Conservation (phyloP, 2,888 invertebrate species). For the Chrysotoxum bicinctum region DNA sequence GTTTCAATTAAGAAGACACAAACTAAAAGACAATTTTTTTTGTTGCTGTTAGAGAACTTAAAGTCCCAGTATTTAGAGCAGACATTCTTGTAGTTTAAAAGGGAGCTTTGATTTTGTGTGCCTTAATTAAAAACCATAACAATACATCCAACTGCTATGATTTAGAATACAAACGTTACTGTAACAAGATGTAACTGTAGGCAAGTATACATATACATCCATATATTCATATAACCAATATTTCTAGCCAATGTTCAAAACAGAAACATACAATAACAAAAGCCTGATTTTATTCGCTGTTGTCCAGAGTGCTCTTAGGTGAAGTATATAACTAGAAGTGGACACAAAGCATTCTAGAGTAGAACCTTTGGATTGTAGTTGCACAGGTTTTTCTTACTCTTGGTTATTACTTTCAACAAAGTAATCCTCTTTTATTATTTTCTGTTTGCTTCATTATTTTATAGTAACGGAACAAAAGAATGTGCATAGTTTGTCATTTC, state of each 20-base stretch:
- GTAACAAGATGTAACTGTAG: neutral
- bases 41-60: too few relatives aligned
- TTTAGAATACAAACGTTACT: neutral
- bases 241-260: neutral
- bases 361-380: conserved; percentile 42
- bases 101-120: too few relatives aligned
- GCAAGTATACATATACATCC: too few relatives aligned
- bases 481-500: conserved; percentile 69
- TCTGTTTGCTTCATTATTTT: conserved; percentile 39
- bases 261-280: conserved; percentile 45
- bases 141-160: too few relatives aligned
- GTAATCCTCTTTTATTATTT: conserved; percentile 64
- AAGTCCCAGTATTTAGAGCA: too few relatives aligned
- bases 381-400: conserved; percentile 12
- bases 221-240: neutral
- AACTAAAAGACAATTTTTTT: too few relatives aligned
- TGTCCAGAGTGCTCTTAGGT: conserved; percentile 2
- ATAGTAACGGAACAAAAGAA: conserved; percentile 56
- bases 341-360: conserved; percentile 46
- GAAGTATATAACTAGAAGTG: conserved; percentile 4
- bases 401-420: conserved; percentile 36
- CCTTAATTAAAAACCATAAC: too few relatives aligned
- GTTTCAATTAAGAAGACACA: too few relatives aligned
- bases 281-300: conserved; percentile 5
- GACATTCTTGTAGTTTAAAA: too few relatives aligned